Base-by-base conservation (phyloP, 2,797 vertebrate genomes). In the Mus spretus region DNA sequence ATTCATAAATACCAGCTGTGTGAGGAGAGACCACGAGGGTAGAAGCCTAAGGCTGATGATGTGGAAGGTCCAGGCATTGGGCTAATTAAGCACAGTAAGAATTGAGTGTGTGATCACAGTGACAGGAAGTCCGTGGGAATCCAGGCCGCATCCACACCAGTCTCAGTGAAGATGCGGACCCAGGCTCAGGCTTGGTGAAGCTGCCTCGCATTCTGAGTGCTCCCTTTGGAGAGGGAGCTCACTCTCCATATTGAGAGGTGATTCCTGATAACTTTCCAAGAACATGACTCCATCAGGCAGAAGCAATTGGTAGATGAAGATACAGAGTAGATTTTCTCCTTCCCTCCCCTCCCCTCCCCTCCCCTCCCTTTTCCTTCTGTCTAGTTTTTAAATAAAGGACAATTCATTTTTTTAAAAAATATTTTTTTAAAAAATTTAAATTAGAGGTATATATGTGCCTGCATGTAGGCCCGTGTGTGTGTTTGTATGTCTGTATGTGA, bases 1-100 rank as follows among this genome's bases (percentile, higher is more conserved):
- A 95, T 92, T 96, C 85, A 83, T 95, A 95, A 96, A 80, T 89
- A 80, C 44, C 70, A 86, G 37, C 86, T 77, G 44, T 34, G 81
- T 91, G 80, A 93, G 72, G 84, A 90, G 84, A 81, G 75, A 79
- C 22, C 82, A 0, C 7, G 53, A 40, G 88, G 87, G 61, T 8
- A 0, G 47, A 93, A 59, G 57, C 67, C 89, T 34, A 65, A 65
- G 82, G 75, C 37, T 3, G 31, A 55, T 72, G 34, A 55, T 0
- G 8, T 37, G 57, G 87, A 80, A 47, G 82, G 50, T 4, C 50
- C 26, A 7, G 44, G 50, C 80, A 79, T 50, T 65, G 70, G 83
- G 50, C 77, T 94, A 81, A 84, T 92, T 91, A 86, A 84, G 37
- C 9, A 17, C 17, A 47, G 20, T 72, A 17, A 83, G 90, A 86